phyloP scores from a whole-genome alignment of 2,113 vertebrate genomes.

The Macaca mulatta region DNA sequence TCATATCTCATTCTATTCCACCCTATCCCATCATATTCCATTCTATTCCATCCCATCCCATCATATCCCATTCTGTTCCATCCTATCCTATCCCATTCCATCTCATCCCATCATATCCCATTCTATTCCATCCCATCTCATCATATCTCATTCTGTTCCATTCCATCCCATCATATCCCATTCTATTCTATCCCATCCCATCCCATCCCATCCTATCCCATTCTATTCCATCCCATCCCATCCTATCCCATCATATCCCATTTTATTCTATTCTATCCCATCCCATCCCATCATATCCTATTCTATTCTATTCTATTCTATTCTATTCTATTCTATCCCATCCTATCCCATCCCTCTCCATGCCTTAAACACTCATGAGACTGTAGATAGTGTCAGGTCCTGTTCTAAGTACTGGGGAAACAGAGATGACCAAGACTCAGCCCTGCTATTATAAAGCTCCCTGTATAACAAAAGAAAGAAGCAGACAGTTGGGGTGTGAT shows the following conservation, averaged over 20 bases:
- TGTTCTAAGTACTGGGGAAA: not conserved
- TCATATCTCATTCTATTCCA: too few species aligned
- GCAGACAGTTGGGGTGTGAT: not conserved
- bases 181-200: too few species aligned
- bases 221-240: too few species aligned
- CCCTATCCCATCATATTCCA: rapidly evolving
- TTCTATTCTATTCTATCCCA: too few species aligned
- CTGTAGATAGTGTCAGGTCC: not conserved
- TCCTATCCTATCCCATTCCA: too few species aligned
- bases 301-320: rapidly evolving
- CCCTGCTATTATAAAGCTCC: not conserved
- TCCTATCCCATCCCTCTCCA: not conserved
- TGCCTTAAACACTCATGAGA: not conserved
- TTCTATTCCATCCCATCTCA: too few species aligned
- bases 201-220: too few species aligned
- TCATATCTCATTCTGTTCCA: rapidly evolving
- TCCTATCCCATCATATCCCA: rapidly evolving
- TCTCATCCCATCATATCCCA: too few species aligned
- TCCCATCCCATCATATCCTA: rapidly evolving
- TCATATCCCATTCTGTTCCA: too few species aligned
- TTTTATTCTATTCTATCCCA: too few species aligned
- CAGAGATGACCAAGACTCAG: not conserved
- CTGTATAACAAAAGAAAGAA: not conserved
- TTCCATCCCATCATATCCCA: too few species aligned
- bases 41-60: rapidly evolving